Evolutionary conservation across 2,797 vertebrate species (phyloP).

Genomic region (Aldrovandia affinis): DNA sequence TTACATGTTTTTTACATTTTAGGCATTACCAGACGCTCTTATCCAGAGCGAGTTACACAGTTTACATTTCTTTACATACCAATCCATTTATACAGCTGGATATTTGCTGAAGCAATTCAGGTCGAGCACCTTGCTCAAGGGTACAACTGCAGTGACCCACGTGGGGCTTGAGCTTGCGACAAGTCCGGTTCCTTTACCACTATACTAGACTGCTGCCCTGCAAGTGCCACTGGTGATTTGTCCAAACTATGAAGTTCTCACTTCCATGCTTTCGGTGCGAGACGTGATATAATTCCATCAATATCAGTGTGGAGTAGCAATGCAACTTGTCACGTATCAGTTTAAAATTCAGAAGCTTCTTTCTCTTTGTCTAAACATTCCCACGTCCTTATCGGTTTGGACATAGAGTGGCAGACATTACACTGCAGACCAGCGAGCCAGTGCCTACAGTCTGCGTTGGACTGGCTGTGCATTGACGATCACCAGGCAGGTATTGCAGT

Average conservation of each 20-base stretch:
- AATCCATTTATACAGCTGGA: too few species aligned
- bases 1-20: too few species aligned
- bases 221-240: neutral
- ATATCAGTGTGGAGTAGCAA: neutral
- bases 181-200: too few species aligned
- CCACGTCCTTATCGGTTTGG: neutral
- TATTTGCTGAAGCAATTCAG: too few species aligned
- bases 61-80: too few species aligned
- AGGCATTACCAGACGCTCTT: too few species aligned
- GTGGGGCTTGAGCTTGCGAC: too few species aligned
- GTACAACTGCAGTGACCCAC: too few species aligned
- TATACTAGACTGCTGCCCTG: too few species aligned
- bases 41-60: too few species aligned
- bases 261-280: neutral
- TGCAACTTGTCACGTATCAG: neutral
- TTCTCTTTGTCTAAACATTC: neutral
- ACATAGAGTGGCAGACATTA: neutral
- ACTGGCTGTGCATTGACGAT: neutral
- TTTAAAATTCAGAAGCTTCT: neutral
- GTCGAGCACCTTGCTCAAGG: too few species aligned
- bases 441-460: neutral
- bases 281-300: neutral
- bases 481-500: too few species aligned
- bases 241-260: neutral
- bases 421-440: neutral